phyloP scores from a whole-genome alignment of 2,888 invertebrate species.

The Imbricaverruca yamaguchii region DNA sequence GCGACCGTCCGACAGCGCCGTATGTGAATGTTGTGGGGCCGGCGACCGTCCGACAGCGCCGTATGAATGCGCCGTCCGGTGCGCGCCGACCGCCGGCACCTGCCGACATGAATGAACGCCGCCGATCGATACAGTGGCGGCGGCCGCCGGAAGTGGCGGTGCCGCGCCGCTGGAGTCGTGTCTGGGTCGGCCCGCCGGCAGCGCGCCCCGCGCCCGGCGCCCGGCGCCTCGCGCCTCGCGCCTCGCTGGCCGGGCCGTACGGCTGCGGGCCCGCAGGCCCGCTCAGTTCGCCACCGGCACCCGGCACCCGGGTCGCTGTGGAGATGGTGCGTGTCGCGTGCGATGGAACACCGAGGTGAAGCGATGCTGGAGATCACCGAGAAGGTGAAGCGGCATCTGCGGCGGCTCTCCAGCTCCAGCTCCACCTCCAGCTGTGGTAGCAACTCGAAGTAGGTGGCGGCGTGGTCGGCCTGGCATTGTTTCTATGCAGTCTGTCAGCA shows the following conservation, averaged over 20 bases:
- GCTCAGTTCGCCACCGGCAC: not conserved
- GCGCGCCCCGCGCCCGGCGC: not conserved
- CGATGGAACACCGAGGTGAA: not conserved
- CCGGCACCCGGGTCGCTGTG: not conserved
- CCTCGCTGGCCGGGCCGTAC: not conserved
- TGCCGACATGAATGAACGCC: too few relatives aligned
- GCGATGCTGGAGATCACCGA: slow-evolving; percentile 6
- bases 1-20: too few relatives aligned
- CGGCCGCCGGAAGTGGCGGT: too few relatives aligned
- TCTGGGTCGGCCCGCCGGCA: not conserved
- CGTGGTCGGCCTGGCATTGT: too few relatives aligned
- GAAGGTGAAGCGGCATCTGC: slow-evolving; percentile 9
- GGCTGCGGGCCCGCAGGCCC: not conserved
- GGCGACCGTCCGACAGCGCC: too few relatives aligned
- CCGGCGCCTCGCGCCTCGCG: not conserved
- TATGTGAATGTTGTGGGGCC: too few relatives aligned
- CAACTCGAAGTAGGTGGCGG: not conserved
- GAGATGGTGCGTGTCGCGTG: not conserved
- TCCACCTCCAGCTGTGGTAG: not conserved
- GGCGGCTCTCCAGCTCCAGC: slow-evolving; percentile 7
- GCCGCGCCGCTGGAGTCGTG: not conserved
- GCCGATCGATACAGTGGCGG: too few relatives aligned
- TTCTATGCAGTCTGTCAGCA: too few relatives aligned
- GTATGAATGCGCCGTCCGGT: too few relatives aligned
- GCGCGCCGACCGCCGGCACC: too few relatives aligned